These are phyloP conservation scores for Spodoptera picta DNA, from an alignment of 2,888 invertebrate genomes.

Conservation along the genomic window DNA sequence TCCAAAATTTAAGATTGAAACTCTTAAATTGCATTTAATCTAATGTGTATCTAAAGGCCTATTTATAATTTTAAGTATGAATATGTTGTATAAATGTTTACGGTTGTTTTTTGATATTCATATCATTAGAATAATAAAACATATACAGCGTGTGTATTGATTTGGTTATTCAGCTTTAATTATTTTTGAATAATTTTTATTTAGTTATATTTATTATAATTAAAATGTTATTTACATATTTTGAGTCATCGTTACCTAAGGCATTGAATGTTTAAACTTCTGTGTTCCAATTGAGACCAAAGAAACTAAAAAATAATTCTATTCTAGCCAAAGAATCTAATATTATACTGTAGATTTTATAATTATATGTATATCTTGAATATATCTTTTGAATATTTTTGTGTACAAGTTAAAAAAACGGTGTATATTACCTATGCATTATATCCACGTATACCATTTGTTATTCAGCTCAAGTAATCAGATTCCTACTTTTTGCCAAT, in stretches of 20 bases:
- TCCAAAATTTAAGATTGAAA: constrained; percentile 49
- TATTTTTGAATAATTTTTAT: constrained; percentile 25
- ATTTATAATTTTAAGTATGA: constrained; percentile 24
- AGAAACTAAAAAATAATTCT: constrained; percentile 35
- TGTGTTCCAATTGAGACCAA: constrained; percentile 65
- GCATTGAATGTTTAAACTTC: constrained; percentile 34
- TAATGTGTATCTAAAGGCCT: constrained; percentile 32
- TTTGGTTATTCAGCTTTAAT: constrained; percentile 62
- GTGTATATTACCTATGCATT: too few species aligned
- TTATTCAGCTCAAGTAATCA: too few species aligned
- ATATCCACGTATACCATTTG: too few species aligned
- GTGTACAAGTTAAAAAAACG: constrained; percentile 11
- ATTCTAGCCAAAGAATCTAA: constrained; percentile 35
- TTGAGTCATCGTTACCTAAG: constrained; percentile 40
- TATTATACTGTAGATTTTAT: constrained; percentile 64
- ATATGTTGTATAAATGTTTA: constrained; percentile 24
- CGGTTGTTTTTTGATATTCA: constrained; percentile 31
- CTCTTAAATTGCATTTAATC: constrained; percentile 59
- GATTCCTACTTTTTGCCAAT: too few species aligned
- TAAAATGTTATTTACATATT: constrained; percentile 11
- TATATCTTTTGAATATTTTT: constrained; percentile 7
- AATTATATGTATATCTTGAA: constrained; percentile 17
- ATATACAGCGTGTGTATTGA: constrained; percentile 13
- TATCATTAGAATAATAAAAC: constrained; percentile 27
- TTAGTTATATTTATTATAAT: constrained; percentile 21